phyloP scores from a whole-genome alignment of 2,797 vertebrate genomes.

The Cyprinodon diabolis region DNA sequence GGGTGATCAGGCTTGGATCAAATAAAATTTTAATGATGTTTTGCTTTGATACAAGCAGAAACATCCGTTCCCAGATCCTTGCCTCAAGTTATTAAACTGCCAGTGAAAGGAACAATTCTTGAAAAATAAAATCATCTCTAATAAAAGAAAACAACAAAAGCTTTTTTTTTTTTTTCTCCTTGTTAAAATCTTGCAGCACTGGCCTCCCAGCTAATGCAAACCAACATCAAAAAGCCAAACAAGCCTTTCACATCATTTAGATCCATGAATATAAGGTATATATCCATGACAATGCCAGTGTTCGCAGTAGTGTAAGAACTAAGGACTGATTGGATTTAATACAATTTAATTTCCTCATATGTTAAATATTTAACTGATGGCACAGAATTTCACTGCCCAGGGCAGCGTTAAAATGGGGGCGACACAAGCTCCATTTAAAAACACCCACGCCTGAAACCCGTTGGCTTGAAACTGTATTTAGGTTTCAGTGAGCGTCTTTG shows the following conservation, averaged over 20 bases:
- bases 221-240: neutral
- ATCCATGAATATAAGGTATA: neutral
- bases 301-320: neutral
- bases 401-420: neutral
- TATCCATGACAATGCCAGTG: neutral
- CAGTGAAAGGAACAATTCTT: neutral
- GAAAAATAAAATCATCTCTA: neutral
- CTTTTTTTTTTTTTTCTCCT: neutral
- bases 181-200: neutral
- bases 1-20: neutral
- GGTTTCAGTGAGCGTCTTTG: too few species aligned
- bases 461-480: too few species aligned
- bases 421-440: neutral
- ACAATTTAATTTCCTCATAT: neutral
- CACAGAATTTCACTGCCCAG: neutral
- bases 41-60: neutral
- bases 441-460: too few species aligned
- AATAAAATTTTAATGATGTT: neutral
- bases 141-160: neutral
- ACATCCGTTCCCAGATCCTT: constrained; percentile 1
- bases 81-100: neutral
- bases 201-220: neutral
- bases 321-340: neutral
- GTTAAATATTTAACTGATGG: too few species aligned
- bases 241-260: neutral